Evolutionary conservation across 2,113 vertebrate species (phyloP), one percentile per base, ranked within the genome.

Genomic region (Myotis yumanensis): DNA sequence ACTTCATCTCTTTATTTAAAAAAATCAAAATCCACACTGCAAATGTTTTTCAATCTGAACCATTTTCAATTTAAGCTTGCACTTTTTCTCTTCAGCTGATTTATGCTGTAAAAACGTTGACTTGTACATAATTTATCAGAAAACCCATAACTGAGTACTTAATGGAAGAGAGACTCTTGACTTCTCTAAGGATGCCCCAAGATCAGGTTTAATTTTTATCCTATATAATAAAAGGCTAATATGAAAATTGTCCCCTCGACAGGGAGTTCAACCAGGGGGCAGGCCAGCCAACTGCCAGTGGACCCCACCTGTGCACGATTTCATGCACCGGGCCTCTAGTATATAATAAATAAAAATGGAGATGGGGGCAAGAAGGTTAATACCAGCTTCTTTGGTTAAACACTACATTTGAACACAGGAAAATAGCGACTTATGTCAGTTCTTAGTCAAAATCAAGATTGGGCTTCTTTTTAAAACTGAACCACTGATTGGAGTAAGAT

Each of bases 21-120:
- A 84, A 69, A 35, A 40, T 66, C 3, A 57, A 88, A 89, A 85
- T 59, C 35, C 48, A 46, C 81, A 51, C 11, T 40, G 25, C 32
- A 94, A 83, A 17, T 66, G 40, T 30, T 84, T 96, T 89, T 75
- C 28, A 80, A 69, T 69, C 12, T 68, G 85, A 89, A 81, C 37
- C 48, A 86, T 86, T 94, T 86, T 57, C 35, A 86, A 81, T 75
- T 94, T 59, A 64, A 87, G 18, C 9, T 37, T 71, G 17, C 68
- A 86, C 32, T n/a, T 66, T 62, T 22, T 83, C 28, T 71, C 51
- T 64, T 73, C 12, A 82, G 51, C 18, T 77, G 40, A 91, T 40
- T 81, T 68, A 40, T 66, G n/a, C 35, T 86, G 23, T 82, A 52
- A 18, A 75, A 79, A 64, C 32, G 57, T 86, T 5, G 40, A 43